Percentiles rank a stretch among this genome's conserved stretches.
Evolutionary conservation across 1,140 invertebrate species (phyloP).

Genomic region (Thalassaphorura encarpata): DNA sequence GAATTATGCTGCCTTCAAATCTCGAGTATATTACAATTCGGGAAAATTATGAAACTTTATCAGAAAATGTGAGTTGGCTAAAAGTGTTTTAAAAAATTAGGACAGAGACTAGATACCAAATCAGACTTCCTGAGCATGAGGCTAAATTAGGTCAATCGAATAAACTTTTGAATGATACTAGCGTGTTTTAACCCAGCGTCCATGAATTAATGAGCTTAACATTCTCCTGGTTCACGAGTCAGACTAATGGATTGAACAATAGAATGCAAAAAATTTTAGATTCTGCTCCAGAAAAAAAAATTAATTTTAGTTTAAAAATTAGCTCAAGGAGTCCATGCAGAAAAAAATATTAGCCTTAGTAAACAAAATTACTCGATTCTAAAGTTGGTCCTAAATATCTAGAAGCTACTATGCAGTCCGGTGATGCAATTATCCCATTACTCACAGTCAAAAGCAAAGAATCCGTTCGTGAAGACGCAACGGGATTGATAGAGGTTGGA

Average conservation of each 20-base stretch:
- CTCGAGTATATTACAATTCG: constrained; percentile 59
- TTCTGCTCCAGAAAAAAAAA: constrained; percentile 55
- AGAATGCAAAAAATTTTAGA: constrained; percentile 65
- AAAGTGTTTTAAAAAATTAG: constrained; percentile 69
- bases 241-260: constrained; percentile 60
- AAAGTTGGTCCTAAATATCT: constrained; percentile 63
- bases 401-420: constrained; percentile 68
- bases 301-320: constrained; percentile 61
- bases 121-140: constrained; percentile 57
- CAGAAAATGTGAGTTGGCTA: constrained; percentile 69
- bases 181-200: constrained; percentile 53
- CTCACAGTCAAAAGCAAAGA: constrained; percentile 79
- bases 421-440: constrained; percentile 74
- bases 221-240: constrained; percentile 69
- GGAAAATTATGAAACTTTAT: constrained; percentile 45
- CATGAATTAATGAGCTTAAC: constrained; percentile 52
- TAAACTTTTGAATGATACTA: constrained; percentile 51
- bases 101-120: constrained; percentile 55
- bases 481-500: constrained; percentile 70
- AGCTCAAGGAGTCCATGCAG: constrained; percentile 13
- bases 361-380: constrained; percentile 35
- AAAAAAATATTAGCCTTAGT: constrained; percentile 34
- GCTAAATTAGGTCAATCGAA: constrained; percentile 60
- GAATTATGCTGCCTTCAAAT: constrained; percentile 56
- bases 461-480: constrained; percentile 67